Evolutionary conservation across 2,797 vertebrate species (phyloP).

Genomic region (Aplochiton taeniatus): DNA sequence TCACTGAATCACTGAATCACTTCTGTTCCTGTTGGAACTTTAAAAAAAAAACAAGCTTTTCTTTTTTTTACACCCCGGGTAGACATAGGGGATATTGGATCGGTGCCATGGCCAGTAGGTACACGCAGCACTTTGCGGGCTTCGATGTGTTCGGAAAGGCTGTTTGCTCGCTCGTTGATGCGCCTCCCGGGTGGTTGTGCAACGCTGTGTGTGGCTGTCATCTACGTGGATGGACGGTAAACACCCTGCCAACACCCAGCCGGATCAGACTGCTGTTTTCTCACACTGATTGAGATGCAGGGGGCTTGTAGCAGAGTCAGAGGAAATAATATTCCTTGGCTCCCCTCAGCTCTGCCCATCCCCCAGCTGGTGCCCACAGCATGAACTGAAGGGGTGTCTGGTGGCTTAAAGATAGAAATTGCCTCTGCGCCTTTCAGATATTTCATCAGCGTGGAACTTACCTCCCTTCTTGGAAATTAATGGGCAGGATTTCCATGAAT

Average conservation of each 20-base stretch:
- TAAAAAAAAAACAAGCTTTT: too few relatives aligned
- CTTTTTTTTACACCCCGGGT: slow-evolving; percentile 34
- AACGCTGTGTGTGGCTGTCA: neutral
- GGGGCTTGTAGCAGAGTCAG: slow-evolving; percentile 5
- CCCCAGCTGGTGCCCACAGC: slow-evolving; percentile 36
- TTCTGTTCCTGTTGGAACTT: slow-evolving; percentile 34
- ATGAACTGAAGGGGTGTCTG: slow-evolving; percentile 65
- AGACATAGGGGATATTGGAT: too few relatives aligned
- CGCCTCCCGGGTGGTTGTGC: neutral
- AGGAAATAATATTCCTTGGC: slow-evolving; percentile 2
- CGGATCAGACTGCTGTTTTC: slow-evolving; percentile 34
- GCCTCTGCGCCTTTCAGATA: slow-evolving; percentile 68
- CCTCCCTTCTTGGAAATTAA: slow-evolving; percentile 74
- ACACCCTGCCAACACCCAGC: neutral
- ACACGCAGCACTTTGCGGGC: too few relatives aligned
- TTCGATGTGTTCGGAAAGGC: too few relatives aligned
- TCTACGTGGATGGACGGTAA: slow-evolving; percentile 21
- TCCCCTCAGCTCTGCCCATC: slow-evolving; percentile 8
- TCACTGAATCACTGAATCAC: slow-evolving; percentile 59
- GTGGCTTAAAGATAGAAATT: slow-evolving; percentile 76
- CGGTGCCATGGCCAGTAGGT: too few relatives aligned
- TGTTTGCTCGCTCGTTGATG: neutral
- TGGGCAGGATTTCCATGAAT: slow-evolving; percentile 79
- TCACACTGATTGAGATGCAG: slow-evolving; percentile 52
- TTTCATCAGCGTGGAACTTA: slow-evolving; percentile 74